Evolutionary conservation across 2,888 invertebrate genomes (phyloP).

Genomic region (Morpho achilles): DNA sequence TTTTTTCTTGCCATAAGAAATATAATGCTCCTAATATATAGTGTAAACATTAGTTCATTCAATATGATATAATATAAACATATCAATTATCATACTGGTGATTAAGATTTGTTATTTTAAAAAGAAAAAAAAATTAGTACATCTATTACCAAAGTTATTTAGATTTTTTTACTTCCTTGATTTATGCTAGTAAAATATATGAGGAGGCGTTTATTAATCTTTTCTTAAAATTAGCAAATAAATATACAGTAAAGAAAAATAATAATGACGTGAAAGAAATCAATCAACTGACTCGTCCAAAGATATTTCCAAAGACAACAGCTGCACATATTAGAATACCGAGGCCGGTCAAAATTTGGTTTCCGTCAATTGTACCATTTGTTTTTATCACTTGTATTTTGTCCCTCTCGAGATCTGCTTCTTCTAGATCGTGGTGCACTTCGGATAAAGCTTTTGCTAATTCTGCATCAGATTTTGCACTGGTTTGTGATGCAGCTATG

Average conservation of each 20-base stretch:
- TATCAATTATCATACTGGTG: too few relatives aligned
- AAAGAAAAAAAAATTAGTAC: too few relatives aligned
- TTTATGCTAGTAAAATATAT: too few relatives aligned
- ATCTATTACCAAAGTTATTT: too few relatives aligned
- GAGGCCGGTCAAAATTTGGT: conserved; percentile 57
- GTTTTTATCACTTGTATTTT: conserved; percentile 30
- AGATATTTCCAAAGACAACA: conserved; percentile 55
- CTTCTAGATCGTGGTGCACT: conserved; percentile 65
- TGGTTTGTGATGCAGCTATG: conserved; percentile 52
- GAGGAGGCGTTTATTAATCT: not conserved
- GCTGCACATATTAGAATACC: conserved; percentile 57
- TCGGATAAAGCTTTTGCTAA: conserved; percentile 56
- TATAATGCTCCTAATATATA: too few relatives aligned
- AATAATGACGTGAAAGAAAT: not conserved
- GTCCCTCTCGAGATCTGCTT: conserved; percentile 38
- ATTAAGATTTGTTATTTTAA: too few relatives aligned
- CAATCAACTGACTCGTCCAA: conserved; percentile 62
- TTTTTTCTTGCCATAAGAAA: too few relatives aligned
- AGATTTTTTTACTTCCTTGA: too few relatives aligned
- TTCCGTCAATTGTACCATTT: conserved; percentile 44
- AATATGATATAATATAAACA: too few relatives aligned
- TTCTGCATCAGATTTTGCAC: conserved; percentile 63
- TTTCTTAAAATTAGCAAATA: conserved; percentile 10
- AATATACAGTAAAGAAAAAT: not conserved
- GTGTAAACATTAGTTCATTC: too few relatives aligned